Conservation (phyloP, 2,797 vertebrate species). For the Phrynocephalus guinanensis region DNA sequence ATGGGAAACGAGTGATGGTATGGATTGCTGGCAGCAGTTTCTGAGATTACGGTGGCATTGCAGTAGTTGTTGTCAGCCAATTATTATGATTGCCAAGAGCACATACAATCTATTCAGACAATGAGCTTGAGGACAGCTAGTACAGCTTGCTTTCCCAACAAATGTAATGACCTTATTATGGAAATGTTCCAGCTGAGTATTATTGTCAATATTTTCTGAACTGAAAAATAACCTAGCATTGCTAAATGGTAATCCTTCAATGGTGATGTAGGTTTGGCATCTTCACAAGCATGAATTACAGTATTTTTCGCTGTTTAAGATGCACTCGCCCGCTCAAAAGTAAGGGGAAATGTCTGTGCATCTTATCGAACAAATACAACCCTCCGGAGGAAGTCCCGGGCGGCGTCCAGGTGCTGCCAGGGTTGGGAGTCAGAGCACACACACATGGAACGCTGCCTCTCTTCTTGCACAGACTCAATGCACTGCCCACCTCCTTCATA, state of each 20-base stretch:
- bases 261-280: neutral
- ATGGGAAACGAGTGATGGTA: neutral
- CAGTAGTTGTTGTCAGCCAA: neutral
- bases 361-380: no score
- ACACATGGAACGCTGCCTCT: no score
- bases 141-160: neutral
- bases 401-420: no score
- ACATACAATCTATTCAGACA: neutral
- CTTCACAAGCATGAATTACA: neutral
- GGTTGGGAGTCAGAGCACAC: no score
- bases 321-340: no score
- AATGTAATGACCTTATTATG: neutral
- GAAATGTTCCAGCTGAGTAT: neutral
- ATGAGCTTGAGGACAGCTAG: constrained; percentile 3
- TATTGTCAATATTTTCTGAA: neutral
- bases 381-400: no score
- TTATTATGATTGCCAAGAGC: neutral
- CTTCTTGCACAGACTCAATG: no score
- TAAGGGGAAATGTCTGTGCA: no score
- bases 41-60: neutral
- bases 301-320: no score
- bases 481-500: no score
- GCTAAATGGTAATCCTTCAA: neutral
- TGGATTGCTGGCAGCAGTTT: neutral
- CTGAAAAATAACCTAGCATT: neutral